Base-by-base conservation (phyloP, 2,888 invertebrate species). In the Xanthostigma xanthostigma region DNA sequence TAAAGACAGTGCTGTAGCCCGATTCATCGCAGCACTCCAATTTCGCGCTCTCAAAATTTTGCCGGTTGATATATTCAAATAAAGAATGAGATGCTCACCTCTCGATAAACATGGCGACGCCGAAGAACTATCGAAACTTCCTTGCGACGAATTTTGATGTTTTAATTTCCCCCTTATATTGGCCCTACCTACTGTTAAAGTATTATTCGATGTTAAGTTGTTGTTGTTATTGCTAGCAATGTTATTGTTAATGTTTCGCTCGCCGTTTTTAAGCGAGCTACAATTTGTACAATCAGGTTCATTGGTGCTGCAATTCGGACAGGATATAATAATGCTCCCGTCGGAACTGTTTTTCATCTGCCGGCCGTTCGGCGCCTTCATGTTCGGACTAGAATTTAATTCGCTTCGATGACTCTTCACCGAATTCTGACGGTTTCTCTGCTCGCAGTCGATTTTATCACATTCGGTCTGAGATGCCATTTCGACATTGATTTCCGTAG, bases 51-150 rank as follows among this genome's bases (percentile, higher is more conserved):
- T n/a, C n/a, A n/a, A n/a, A n/a, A n/a, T n/a, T n/a, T n/a, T n/a
- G n/a, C n/a, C n/a, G n/a, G n/a, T n/a, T n/a, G n/a, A n/a, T n/a
- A n/a, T n/a, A n/a, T n/a, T 27, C 6, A 27, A 27, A 27, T 3
- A 27, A 27, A n/a, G n/a, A 27, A 27, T 27, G 27, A 27, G 27
- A 27, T 6, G 48, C 62, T 59, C 63, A 73, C 74, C 74, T 69
- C 74, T 69, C 56, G 74, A 74, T 59, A 75, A 70, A 57, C 73
- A 73, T 35, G 74, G 73, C 46, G 74, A 73, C 53, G 71, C 72
- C 50, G 70, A 69, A 54, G 68, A 70, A 53, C 68, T 69, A 50
- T 73, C 73, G 54, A 70, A 69, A 59, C 73, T 74, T 48, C 42
- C 33, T 34, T 42, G 42, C 27, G 60, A 66, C 11, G 67, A 67